Base-by-base conservation (phyloP, 2,797 vertebrate genomes). In the Geotrypetes seraphini region DNA sequence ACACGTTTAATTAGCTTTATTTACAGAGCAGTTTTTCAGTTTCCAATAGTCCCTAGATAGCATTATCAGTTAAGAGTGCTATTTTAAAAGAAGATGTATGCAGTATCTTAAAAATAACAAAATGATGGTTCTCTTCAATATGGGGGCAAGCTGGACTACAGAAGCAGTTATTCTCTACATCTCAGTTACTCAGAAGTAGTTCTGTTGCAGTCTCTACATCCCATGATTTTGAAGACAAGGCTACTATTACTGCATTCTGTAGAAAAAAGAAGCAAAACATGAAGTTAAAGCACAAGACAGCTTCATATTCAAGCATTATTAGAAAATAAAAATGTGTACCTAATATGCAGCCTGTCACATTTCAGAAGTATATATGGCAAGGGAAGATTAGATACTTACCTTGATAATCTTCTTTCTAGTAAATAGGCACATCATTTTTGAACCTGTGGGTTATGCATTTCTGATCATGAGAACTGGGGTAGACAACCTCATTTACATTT, bases 151-250 rank as follows among this genome's bases (percentile, higher is more conserved):
- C 68, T 55, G 57, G 65, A 73, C 66, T 75, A 71, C 36, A 52
- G 49, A 67, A 65, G 66, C 64, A 74, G 69, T 65, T 68, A 52
- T 67, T 57, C 48, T 61, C 57, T 57, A 57, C 61, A 61, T 58
- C 68, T 96, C 86, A 96, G 88, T 97, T 97, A 86, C 90, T 96
- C 69, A 96, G 90, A 63, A 97, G 91, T 73, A 93, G 75, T 81
- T 97, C 92, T 85, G 95, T 96, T 36, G 94, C 95, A 40, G 90
- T 90, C 78, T 97, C 94, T 86, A 95, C 95, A 19, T 96, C 92
- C 95, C 94, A 97, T 56, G 92, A 95, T 87, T 97, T 96, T 66
- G 95, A 98, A 74, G 95, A 97, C 86, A 98, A 90, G 72, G 95
- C 95, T 65, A 94, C 91, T 94, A 97, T 96, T 92, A 95, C 95